A percentile compares a stretch with the other conserved stretches of the same genome.
Conservation (phyloP, 1,140 invertebrate species). For the Drosophila tsacasi region DNA sequence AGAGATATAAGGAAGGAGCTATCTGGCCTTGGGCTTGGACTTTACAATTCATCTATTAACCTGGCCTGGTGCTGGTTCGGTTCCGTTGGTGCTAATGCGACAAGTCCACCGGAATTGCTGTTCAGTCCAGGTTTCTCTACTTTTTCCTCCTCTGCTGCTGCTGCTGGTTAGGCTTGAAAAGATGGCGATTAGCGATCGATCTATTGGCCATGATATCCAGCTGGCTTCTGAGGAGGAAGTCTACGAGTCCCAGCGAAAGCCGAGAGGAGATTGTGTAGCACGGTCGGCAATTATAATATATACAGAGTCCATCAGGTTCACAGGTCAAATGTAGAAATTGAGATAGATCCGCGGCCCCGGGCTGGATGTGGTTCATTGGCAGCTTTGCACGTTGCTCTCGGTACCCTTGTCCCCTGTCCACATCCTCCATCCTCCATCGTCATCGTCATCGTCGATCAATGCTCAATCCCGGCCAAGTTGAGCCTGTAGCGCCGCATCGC, state of each 20-base stretch:
- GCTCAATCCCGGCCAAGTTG: slow-evolving; percentile 34
- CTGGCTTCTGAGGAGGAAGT: slow-evolving; percentile 26
- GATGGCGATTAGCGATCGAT: slow-evolving; percentile 18
- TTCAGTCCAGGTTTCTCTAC: not conserved
- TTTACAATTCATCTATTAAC: slow-evolving; percentile 2
- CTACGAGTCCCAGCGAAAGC: not conserved
- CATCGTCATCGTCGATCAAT: slow-evolving; percentile 70
- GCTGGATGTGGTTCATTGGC: slow-evolving; percentile 74
- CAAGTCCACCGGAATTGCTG: slow-evolving; percentile 25
- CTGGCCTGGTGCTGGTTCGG: not conserved
- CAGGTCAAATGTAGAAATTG: slow-evolving; percentile 61
- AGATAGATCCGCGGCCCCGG: slow-evolving; percentile 51
- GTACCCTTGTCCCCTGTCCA: not conserved
- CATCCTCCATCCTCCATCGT: slow-evolving; percentile 21
- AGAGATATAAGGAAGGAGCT: not conserved
- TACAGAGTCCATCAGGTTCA: slow-evolving; percentile 53
- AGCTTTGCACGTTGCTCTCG: slow-evolving; percentile 68
- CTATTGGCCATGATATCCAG: slow-evolving; percentile 34
- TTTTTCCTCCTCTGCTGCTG: slow-evolving; percentile 2
- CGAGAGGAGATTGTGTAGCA: slow-evolving; percentile 52
- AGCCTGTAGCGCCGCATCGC: slow-evolving; percentile 74
- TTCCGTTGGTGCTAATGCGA: slow-evolving; percentile 45
- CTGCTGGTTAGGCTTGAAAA: not conserved
- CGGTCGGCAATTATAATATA: slow-evolving; percentile 68
- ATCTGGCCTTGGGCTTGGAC: slow-evolving; percentile 1